These are phyloP conservation scores for Phyllotreta cruciferae DNA, from an alignment of 2,888 invertebrate genomes.

Conservation along the genomic window DNA sequence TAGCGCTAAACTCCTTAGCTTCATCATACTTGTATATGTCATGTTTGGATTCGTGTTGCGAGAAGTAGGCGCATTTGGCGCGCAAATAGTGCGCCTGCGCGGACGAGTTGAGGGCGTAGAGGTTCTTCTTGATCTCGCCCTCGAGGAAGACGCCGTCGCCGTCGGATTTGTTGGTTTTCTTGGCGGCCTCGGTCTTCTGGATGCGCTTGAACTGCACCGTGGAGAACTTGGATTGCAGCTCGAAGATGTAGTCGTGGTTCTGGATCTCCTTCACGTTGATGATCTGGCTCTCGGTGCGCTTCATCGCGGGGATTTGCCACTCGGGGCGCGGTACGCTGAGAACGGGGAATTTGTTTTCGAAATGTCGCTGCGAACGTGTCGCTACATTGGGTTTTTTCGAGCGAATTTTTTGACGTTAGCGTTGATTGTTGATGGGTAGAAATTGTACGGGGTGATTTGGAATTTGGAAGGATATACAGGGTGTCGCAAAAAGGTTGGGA, in stretches of 20 bases:
- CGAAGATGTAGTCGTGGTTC: constrained; percentile 6
- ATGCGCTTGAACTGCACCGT: neutral
- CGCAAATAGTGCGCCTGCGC: neutral
- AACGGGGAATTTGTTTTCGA: too few species aligned
- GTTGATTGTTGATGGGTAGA: too few species aligned
- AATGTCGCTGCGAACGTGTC: too few species aligned
- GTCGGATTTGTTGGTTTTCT: neutral
- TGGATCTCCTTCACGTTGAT: constrained; percentile 1
- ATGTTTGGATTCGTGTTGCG: constrained; percentile 4
- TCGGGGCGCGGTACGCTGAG: too few species aligned
- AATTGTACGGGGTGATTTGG: too few species aligned
- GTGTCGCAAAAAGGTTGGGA: too few species aligned
- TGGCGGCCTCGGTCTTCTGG: neutral
- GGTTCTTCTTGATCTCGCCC: neutral
- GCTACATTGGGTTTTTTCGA: too few species aligned
- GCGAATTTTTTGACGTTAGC: too few species aligned
- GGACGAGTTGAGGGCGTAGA: neutral
- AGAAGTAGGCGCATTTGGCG: constrained; percentile 4
- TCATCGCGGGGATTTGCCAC: neutral
- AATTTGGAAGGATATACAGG: too few species aligned
- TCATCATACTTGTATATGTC: constrained; percentile 6
- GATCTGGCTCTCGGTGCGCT: constrained; percentile 9
- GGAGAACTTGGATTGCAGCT: constrained; percentile 1
- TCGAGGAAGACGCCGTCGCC: constrained; percentile 3
- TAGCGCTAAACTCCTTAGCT: neutral